A percentile compares a stretch with the other conserved stretches of the same genome.
phyloP scores from a whole-genome alignment of 1,140 invertebrate genomes.

The Mizuhopecten yessoensis region DNA sequence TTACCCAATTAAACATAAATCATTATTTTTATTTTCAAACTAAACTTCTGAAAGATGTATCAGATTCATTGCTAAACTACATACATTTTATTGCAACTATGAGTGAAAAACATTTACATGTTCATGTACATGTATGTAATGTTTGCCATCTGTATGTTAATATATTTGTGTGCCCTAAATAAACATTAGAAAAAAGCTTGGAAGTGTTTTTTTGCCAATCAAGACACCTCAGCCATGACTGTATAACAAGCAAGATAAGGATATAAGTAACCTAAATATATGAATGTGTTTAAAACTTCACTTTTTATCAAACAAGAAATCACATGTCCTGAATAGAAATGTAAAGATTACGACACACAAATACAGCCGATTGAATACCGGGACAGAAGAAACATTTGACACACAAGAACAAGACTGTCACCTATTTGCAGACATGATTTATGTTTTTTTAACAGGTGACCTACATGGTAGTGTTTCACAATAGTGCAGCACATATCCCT shows the following conservation, averaged over 20 bases:
- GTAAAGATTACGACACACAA: not conserved
- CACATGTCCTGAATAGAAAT: slow-evolving; percentile 10
- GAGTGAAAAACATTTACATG: not conserved
- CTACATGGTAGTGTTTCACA: slow-evolving; percentile 25
- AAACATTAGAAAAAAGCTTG: not conserved
- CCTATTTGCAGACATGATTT: not conserved
- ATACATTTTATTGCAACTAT: not conserved
- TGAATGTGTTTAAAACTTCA: not conserved
- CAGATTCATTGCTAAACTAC: too few species aligned
- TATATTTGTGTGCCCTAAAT: not conserved
- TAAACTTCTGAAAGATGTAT: too few species aligned
- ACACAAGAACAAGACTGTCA: not conserved
- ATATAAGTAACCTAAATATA: not conserved
- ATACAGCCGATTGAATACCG: not conserved
- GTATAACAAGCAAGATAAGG: not conserved
- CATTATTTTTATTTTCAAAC: too few species aligned
- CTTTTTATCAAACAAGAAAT: not conserved
- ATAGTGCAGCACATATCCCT: not conserved
- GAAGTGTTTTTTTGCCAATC: not conserved
- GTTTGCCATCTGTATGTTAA: not conserved
- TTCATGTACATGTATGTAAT: not conserved
- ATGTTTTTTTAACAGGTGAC: not conserved
- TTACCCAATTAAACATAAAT: too few species aligned
- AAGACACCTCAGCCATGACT: not conserved
- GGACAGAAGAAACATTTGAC: not conserved